Evolutionary conservation across 2,888 invertebrate genomes (phyloP).

Genomic region (Cerceris rybyensis): DNA sequence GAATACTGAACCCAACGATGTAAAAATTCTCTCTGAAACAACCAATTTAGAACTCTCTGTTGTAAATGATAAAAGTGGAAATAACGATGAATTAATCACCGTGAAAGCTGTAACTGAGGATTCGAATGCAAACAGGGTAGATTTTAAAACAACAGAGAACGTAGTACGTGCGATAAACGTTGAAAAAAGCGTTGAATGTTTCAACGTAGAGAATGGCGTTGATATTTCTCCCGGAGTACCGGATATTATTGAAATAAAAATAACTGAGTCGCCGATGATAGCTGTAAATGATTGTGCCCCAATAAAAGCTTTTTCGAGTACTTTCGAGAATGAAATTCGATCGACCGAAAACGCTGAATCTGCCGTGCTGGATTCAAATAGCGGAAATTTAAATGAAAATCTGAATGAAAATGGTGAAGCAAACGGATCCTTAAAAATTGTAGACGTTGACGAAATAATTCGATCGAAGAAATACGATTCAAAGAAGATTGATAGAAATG

Average conservation of each 20-base stretch:
- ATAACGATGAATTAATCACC: not conserved
- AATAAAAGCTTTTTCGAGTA: constrained; percentile 26
- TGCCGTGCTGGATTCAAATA: not conserved
- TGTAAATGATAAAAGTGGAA: not conserved
- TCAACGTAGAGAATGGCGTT: not conserved
- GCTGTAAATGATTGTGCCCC: constrained; percentile 73
- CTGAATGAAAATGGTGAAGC: not conserved
- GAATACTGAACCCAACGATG: not conserved
- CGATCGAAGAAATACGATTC: not conserved
- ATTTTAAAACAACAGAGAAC: not conserved
- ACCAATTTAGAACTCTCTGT: not conserved
- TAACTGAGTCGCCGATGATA: constrained; percentile 70
- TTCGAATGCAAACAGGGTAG: not conserved
- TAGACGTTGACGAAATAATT: too few relatives aligned
- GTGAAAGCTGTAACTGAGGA: too few relatives aligned
- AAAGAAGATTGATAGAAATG: constrained; percentile 11
- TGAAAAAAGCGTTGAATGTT: not conserved
- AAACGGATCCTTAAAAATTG: not conserved
- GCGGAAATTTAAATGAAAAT: not conserved
- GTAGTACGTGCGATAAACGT: not conserved
- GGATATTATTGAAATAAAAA: constrained; percentile 72
- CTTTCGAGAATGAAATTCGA: constrained; percentile 1
- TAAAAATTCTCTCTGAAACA: not conserved
- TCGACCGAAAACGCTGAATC: not conserved
- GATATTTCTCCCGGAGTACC: constrained; percentile 43